phyloP scores from a whole-genome alignment of 2,113 vertebrate species.

The Oreotrochilus melanogaster region DNA sequence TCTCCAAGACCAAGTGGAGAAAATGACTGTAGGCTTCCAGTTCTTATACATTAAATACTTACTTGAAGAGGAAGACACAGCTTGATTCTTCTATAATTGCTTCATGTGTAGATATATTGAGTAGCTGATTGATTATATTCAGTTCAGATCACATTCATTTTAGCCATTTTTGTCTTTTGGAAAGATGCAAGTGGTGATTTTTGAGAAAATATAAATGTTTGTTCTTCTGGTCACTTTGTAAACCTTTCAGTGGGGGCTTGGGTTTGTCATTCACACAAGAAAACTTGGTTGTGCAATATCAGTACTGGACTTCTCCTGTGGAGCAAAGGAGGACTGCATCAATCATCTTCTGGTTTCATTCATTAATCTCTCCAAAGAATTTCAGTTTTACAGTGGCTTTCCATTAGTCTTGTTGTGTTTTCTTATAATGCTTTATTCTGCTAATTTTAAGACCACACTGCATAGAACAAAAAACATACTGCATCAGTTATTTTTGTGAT shows the following conservation, averaged over 20 bases:
- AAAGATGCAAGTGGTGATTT: background rate
- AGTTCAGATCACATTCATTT: background rate
- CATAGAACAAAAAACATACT: background rate
- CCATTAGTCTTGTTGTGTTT: background rate
- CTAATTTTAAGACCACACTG: background rate
- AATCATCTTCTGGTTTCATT: background rate
- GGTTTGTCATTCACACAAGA: background rate
- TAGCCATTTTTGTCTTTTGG: background rate
- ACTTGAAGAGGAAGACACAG: background rate
- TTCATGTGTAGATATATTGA: background rate
- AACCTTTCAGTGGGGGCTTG: background rate
- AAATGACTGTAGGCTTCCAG: background rate
- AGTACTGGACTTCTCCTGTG: background rate
- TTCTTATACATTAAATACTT: background rate
- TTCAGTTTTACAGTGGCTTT: background rate
- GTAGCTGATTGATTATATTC: background rate
- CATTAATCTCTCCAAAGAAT: background rate
- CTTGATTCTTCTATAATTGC: background rate
- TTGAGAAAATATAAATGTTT: background rate
- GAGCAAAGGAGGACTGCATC: background rate
- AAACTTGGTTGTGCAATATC: background rate
- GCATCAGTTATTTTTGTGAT: conserved; percentile 4
- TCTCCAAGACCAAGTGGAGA: background rate
- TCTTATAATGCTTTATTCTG: background rate
- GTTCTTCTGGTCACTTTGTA: background rate